These are phyloP conservation scores for Notarius quadriscutis DNA, from an alignment of 2,113 vertebrate species.

Conservation along the genomic window DNA sequence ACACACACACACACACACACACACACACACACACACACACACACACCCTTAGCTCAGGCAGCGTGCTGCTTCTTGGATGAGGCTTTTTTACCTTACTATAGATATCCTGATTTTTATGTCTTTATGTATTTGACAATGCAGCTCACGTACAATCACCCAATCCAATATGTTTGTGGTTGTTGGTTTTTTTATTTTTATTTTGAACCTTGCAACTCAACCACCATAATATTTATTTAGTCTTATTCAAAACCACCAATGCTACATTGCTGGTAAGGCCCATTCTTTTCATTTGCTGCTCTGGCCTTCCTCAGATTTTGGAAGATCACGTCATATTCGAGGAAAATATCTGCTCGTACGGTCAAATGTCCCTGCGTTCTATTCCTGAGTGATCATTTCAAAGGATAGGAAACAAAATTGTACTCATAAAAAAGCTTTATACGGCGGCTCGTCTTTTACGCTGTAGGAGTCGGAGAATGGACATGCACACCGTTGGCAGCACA, in stretches of 20 bases:
- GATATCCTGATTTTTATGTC: not conserved
- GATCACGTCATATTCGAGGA: not conserved
- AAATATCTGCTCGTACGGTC: conserved; percentile 2
- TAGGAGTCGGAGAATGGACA: not conserved
- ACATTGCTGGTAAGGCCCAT: not conserved
- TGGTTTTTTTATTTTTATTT: not conserved
- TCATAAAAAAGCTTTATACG: not conserved
- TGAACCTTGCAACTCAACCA: not conserved
- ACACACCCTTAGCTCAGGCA: conserved; percentile 23
- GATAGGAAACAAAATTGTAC: not conserved
- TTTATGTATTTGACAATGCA: not conserved
- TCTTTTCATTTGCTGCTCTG: not conserved
- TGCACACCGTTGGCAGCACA: not conserved
- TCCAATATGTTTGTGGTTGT: not conserved
- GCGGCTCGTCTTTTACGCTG: not conserved
- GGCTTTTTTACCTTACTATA: conserved; percentile 1
- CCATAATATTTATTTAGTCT: not conserved
- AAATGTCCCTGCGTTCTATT: not conserved
- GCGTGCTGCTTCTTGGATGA: conserved; percentile 6
- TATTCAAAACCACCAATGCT: not conserved
- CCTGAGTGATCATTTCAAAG: not conserved
- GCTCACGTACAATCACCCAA: not conserved
- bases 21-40: conserved; percentile 69
- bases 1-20: conserved; percentile 67
- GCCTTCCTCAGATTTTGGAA: not conserved